Base-by-base conservation (phyloP, 2,797 vertebrate genomes). In the Gephyroberyx darwinii region DNA sequence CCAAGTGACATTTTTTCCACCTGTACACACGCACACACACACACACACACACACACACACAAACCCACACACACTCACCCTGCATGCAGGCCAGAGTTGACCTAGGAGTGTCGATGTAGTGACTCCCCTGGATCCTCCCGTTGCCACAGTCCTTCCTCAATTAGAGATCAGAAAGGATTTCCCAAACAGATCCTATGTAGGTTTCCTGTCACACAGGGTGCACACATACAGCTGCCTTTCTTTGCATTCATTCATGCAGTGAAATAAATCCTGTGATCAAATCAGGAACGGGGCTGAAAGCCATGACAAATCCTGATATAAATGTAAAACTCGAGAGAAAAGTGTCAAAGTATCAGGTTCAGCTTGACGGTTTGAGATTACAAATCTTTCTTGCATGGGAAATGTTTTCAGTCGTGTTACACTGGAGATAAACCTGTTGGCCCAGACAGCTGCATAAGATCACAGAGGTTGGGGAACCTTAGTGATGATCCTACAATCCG, bases 201-300 rank as follows among this genome's bases (percentile, higher is more conserved):
- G 92, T 92, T 91, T 89, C 57, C 69, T 80, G 88, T 91, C 90
- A 91, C 90, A 88, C 80, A 82, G 78, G 77, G 53, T 86, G 90
- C 86, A 83, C 90, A 91, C 81, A 91, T 92, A 85, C 85, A 78
- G 77, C 84, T 73, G 78, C 74, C 82, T 80, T 83, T 80, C 72
- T 72, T 82, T 77, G 86, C 86, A 77, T 88, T 78, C 87, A 86
- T 92, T 89, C 91, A 92, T 90, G 91, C 86, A 71, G 81, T 84
- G 74, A 86, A 90, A 90, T 85, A 92, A 92, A 92, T 92, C 90
- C 89, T 86, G 81, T 89, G 85, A 92, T 93, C 86, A 90, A 88
- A 92, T 91, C 79, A 55, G 79, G 82, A 73, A 45, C 60, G 22
- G 78, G 50, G 80, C 80, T 86, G 88, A 89, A 90, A 90, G 80